Percentiles rank a stretch among this genome's conserved stretches.
Conservation (phyloP, 2,888 invertebrate species). For the Sphinx pinastri region DNA sequence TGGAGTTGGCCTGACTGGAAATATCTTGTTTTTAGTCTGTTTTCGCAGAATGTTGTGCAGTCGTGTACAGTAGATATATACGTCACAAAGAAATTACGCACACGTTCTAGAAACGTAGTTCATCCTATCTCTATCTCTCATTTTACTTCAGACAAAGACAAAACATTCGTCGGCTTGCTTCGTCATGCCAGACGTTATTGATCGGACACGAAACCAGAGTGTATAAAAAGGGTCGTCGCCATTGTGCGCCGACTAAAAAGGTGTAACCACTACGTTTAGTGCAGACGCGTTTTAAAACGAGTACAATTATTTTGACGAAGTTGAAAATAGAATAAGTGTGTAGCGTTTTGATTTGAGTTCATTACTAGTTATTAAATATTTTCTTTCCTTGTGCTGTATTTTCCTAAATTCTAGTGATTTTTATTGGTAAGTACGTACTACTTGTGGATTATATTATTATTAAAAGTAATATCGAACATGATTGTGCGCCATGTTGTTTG, state of each 20-base stretch:
- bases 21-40: slow-evolving; percentile 17
- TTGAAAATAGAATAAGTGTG: slow-evolving; percentile 52
- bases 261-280: background rate
- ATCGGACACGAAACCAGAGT: slow-evolving; percentile 38
- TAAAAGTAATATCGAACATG: background rate
- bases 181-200: slow-evolving; percentile 45
- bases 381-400: slow-evolving; percentile 41
- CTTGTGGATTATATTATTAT: slow-evolving; percentile 16
- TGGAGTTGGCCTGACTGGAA: background rate
- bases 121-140: slow-evolving; percentile 38
- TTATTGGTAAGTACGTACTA: slow-evolving; percentile 47
- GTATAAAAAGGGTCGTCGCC: slow-evolving; percentile 50
- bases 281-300: slow-evolving; percentile 48
- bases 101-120: slow-evolving; percentile 54
- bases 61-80: slow-evolving; percentile 31
- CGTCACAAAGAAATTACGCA: slow-evolving; percentile 58
- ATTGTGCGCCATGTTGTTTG: slow-evolving; percentile 12
- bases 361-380: slow-evolving; percentile 45
- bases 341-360: slow-evolving; percentile 51
- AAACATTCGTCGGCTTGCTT: slow-evolving; percentile 41
- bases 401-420: slow-evolving; percentile 54
- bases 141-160: slow-evolving; percentile 41
- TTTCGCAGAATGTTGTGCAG: slow-evolving; percentile 26
- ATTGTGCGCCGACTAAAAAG: slow-evolving; percentile 30
- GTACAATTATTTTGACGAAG: slow-evolving; percentile 35